These are phyloP conservation scores for Ennomos erosarius DNA, from an alignment of 2,888 invertebrate genomes.

Conservation along the genomic window DNA sequence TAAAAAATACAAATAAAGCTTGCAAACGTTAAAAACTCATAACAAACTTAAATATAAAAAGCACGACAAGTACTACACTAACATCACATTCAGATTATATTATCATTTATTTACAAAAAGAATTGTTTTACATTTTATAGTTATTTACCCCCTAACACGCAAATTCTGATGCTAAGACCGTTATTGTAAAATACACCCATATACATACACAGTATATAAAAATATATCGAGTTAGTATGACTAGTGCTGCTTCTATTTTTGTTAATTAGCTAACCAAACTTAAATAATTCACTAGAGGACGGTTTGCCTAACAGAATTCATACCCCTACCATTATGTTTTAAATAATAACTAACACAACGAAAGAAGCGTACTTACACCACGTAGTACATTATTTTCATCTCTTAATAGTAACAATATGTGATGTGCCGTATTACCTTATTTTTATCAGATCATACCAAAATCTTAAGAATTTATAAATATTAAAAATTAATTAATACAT, in stretches of 20 bases:
- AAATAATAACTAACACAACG: conserved; percentile 32
- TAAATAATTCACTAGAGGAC: conserved; percentile 38
- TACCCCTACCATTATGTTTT: conserved; percentile 16
- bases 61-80: conserved; percentile 51
- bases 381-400: conserved; percentile 9
- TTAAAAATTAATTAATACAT: background rate
- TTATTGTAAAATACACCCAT: conserved; percentile 11
- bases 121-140: conserved; percentile 1
- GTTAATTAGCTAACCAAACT: conserved; percentile 28
- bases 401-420: conserved; percentile 3
- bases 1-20: conserved; percentile 54
- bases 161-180: conserved; percentile 8
- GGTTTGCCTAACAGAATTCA: conserved; percentile 33
- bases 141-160: conserved; percentile 1
- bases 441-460: background rate
- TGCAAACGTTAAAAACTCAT: conserved; percentile 30
- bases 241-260: conserved; percentile 44
- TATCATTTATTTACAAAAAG: conserved; percentile 17
- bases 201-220: conserved; percentile 18
- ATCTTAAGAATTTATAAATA: conserved; percentile 3
- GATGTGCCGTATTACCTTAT: background rate
- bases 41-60: conserved; percentile 57
- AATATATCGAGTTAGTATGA: conserved; percentile 39
- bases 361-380: conserved; percentile 14
- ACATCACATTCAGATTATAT: conserved; percentile 32